Base-by-base conservation (phyloP, 2,888 invertebrate species). In the Catocala fraxini region DNA sequence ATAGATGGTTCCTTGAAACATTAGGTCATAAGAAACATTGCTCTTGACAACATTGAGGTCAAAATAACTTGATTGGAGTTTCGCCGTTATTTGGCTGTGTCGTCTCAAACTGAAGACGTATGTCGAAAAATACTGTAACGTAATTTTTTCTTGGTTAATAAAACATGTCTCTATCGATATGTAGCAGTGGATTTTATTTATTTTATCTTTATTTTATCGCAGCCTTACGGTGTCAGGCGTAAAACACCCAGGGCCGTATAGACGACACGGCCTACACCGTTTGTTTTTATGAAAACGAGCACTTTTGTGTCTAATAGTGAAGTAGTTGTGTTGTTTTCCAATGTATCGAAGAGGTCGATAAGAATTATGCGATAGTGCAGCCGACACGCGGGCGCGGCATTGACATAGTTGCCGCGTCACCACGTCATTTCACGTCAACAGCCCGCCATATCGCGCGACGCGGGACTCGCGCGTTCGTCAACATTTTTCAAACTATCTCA, bases 331-430 rank as follows among this genome's bases (percentile, higher is more conserved):
- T 83, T 83, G 82, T 88, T 85, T 88, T 87, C 83, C 85, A 84
- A 86, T 89, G 86, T 72, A 86, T 82, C 87, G 85, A 88, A 89
- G 85, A 89, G 86, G 87, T 90, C 89, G 92, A 91, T 93, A 91
- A 90, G 88, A 88, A 87, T 70, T 85, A 85, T 79, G 83, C 85
- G 90, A 90, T 89, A 88, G 87, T 86, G 84, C 81, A 83, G 74
- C 71, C 73, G 74, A 76, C 79, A 77, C 80, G 81, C 81, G 79
- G 80, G 80, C 83, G 69, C 86, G 93, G 87, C 93, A 93, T 93
- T 93, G 93, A 93, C 93, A 93, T 85, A 93, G 89, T 90, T 93
- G 88, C 76, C 74, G 80, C 81, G 70, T 85, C 85, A 78, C 79
- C 81, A 79, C 84, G 84, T 82, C 84, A 76, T 76, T n/a, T n/a